Percentiles rank a stretch among this genome's conserved stretches.
These are phyloP conservation scores for Polypterus bichir DNA, from an alignment of 2,113 vertebrate species.

Conservation along the genomic window DNA sequence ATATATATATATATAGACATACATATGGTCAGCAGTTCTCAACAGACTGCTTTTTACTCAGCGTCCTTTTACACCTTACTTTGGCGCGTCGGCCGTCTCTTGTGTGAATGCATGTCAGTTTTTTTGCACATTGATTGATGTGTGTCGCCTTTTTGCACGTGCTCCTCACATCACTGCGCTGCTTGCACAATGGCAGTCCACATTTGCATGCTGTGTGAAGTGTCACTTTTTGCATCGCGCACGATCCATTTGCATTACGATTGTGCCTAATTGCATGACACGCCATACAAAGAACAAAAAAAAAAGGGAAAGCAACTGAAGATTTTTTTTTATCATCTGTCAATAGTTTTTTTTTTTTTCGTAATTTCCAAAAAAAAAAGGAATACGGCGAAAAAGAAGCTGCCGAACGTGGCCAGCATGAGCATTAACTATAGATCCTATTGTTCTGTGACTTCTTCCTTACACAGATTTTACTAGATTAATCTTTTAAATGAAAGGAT, in stretches of 20 bases:
- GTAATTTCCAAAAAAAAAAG: not conserved
- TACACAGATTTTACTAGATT: no score
- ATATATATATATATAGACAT: no score
- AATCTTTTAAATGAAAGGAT: no score
- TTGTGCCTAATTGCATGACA: slow-evolving; percentile 4
- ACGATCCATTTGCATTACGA: slow-evolving; percentile 2
- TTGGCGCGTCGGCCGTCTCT: not conserved
- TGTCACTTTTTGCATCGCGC: not conserved
- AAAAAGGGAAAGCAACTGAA: not conserved
- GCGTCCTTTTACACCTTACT: no score
- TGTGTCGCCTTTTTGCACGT: slow-evolving; percentile 1
- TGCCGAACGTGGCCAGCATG: not conserved
- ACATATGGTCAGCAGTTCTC: no score
- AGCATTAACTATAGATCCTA: not conserved
- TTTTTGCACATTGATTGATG: not conserved
- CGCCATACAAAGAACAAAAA: not conserved
- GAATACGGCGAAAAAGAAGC: not conserved
- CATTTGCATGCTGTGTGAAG: slow-evolving; percentile 3
- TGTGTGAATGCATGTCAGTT: not conserved
- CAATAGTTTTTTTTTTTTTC: not conserved
- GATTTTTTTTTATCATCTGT: slow-evolving; percentile 1
- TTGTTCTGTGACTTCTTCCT: no score
- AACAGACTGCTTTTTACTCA: no score
- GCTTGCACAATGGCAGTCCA: not conserved
- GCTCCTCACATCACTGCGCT: not conserved